Conservation (phyloP, 2,888 invertebrate genomes). For the Gnatocerus cornutus region DNA sequence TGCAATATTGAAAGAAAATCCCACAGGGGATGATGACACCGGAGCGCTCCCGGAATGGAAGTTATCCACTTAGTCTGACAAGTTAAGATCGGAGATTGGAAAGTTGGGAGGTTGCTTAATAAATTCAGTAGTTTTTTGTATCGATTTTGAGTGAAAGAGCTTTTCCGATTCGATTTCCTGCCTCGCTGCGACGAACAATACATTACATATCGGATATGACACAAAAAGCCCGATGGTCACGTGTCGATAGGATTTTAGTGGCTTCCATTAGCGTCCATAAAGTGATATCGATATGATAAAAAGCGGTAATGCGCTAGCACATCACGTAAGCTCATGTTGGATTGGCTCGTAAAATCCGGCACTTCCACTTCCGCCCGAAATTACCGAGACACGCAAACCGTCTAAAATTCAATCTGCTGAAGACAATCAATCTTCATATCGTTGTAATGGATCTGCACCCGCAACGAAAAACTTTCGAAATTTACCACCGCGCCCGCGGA, state of each 20-base stretch:
- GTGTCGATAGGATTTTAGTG: slow-evolving; percentile 46
- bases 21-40: not conserved
- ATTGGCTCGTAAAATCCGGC: slow-evolving; percentile 49
- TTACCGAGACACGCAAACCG: slow-evolving; percentile 47
- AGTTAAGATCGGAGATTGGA: slow-evolving; percentile 3
- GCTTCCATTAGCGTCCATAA: slow-evolving; percentile 47
- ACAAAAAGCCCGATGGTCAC: slow-evolving; percentile 46
- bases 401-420: slow-evolving; percentile 47
- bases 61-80: slow-evolving; percentile 48
- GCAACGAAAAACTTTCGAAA: not conserved
- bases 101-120: not conserved
- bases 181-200: slow-evolving; percentile 24
- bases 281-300: slow-evolving; percentile 48
- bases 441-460: slow-evolving; percentile 32
- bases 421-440: slow-evolving; percentile 47
- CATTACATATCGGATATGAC: slow-evolving; percentile 37
- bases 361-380: slow-evolving; percentile 47
- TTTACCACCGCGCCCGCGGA: too few relatives aligned
- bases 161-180: slow-evolving; percentile 41
- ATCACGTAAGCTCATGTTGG: slow-evolving; percentile 46
- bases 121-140: not conserved
- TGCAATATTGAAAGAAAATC: slow-evolving; percentile 36
- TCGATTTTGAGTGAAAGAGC: slow-evolving; percentile 6
- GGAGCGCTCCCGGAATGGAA: slow-evolving; percentile 14
- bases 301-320: slow-evolving; percentile 42